Conservation (phyloP, 2,888 invertebrate genomes). For the Cryptocephalus moraei region DNA sequence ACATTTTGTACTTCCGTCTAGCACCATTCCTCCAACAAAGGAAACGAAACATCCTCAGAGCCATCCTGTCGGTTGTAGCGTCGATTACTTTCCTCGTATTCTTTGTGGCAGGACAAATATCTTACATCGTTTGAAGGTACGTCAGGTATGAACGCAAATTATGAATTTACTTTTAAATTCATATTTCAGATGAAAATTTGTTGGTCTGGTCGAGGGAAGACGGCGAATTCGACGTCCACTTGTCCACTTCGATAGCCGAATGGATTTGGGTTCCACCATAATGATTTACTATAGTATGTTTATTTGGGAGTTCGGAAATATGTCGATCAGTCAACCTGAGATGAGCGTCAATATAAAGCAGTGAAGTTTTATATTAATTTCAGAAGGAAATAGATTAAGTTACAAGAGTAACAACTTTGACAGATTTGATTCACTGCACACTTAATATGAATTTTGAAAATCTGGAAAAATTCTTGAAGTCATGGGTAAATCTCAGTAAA, state of each 20-base stretch:
- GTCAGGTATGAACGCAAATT: background rate
- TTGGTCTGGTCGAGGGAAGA: constrained; percentile 19
- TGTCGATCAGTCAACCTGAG: constrained; percentile 8
- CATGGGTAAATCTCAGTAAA: no score
- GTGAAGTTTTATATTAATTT: no score
- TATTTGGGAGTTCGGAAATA: constrained; percentile 14
- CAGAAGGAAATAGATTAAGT: no score
- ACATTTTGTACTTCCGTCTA: constrained; percentile 13
- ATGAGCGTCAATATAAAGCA: background rate
- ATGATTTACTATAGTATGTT: constrained; percentile 14
- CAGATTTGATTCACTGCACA: no score
- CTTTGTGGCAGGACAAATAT: constrained; percentile 9
- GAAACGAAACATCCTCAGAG: constrained; percentile 13
- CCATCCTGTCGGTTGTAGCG: constrained; percentile 11
- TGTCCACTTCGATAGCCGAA: constrained; percentile 16
- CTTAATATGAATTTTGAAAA: no score
- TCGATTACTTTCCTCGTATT: constrained; percentile 11
- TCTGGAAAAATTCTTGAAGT: no score
- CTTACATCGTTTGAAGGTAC: constrained; percentile 15
- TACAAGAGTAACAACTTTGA: no score
- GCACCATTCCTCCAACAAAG: constrained; percentile 18
- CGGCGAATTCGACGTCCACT: constrained; percentile 17
- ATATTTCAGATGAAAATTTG: constrained; percentile 15
- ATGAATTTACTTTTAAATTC: background rate
- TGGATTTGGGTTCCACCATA: constrained; percentile 19